A percentile compares a stretch with the other conserved stretches of the same genome.
phyloP scores from a whole-genome alignment of 2,888 invertebrate species.

The Actias luna region DNA sequence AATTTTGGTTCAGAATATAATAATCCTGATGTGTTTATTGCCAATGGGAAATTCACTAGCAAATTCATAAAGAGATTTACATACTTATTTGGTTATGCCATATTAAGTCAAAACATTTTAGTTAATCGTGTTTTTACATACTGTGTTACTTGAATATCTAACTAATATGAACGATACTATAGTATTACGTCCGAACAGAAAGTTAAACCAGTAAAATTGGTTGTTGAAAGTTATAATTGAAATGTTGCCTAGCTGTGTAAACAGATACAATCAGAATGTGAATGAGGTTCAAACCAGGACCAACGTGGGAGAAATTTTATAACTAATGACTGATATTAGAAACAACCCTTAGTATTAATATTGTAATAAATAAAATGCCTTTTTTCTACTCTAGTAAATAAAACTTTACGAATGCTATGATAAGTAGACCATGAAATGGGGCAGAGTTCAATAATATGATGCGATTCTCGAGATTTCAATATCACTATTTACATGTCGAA shows the following conservation, averaged over 20 bases:
- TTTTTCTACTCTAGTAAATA: background rate
- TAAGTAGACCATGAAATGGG: background rate
- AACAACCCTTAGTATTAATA: background rate
- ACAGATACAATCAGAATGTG: background rate
- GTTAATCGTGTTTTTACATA: no score
- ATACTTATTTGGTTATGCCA: background rate
- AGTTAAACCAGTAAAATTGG: background rate
- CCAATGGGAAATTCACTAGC: no score
- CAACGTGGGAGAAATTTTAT: background rate
- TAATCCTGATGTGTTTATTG: no score
- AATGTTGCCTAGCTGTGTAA: background rate
- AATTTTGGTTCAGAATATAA: no score
- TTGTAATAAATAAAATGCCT: background rate
- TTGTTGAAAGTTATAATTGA: constrained; percentile 1
- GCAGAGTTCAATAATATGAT: background rate
- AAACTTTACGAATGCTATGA: background rate
- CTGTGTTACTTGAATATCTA: background rate
- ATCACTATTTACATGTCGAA: background rate
- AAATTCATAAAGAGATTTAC: background rate
- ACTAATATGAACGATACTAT: background rate
- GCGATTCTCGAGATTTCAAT: background rate
- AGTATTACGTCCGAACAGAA: background rate
- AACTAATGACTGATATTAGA: background rate
- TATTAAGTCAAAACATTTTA: no score
- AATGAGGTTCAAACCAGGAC: background rate